These are phyloP conservation scores for Aphodius sticticus DNA, from an alignment of 2,888 invertebrate genomes.

Conservation along the genomic window DNA sequence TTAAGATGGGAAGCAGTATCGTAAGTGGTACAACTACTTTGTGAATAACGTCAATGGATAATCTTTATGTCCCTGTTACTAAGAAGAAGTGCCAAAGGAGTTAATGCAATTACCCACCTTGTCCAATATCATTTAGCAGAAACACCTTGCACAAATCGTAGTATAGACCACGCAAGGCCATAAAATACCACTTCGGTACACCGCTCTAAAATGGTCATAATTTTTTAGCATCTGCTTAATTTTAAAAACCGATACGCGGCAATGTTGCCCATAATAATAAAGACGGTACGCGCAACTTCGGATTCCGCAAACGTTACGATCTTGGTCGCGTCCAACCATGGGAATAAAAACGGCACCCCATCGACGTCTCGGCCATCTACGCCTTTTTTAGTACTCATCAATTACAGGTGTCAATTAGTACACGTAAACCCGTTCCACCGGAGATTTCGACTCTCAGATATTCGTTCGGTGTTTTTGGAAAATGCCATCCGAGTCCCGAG, in stretches of 20 bases:
- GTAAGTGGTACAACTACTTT: neutral
- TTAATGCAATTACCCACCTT: neutral
- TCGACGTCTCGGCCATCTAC: slow-evolving; percentile 27
- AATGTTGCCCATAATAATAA: neutral
- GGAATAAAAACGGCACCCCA: slow-evolving; percentile 35
- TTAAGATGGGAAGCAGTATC: neutral
- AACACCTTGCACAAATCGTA: neutral
- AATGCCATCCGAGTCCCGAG: slow-evolving; percentile 1
- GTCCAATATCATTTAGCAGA: neutral
- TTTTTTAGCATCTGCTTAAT: neutral
- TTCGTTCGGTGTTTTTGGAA: slow-evolving; percentile 7
- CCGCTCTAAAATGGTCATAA: neutral
- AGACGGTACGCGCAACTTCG: neutral
- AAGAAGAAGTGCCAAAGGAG: neutral
- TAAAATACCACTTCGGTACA: neutral
- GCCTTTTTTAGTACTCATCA: slow-evolving; percentile 10
- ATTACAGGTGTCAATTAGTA: slow-evolving; percentile 22
- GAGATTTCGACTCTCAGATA: neutral
- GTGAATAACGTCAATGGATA: neutral
- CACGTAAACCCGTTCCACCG: slow-evolving; percentile 8
- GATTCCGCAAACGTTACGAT: neutral
- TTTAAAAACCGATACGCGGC: slow-evolving; percentile 6
- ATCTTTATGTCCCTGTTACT: neutral
- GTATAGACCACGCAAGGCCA: neutral
- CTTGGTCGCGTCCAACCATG: neutral